Conservation (phyloP, 2,888 invertebrate species). For the Erebia ligea region DNA sequence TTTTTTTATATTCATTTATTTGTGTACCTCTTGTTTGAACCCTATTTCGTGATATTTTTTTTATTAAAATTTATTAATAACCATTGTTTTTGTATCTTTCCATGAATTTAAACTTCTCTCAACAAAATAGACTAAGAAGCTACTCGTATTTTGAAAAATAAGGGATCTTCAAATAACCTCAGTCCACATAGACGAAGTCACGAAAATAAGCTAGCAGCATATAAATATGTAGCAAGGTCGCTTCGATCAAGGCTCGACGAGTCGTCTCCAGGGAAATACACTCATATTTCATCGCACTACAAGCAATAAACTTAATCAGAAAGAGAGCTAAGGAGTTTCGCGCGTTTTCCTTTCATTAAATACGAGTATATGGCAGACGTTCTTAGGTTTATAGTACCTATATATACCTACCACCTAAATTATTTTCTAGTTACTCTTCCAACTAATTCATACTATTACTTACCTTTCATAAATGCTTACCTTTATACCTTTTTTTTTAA, state of each 20-base stretch:
- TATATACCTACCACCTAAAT: background rate
- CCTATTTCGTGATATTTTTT: too few species aligned
- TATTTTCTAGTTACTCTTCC: background rate
- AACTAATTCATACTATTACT: too few species aligned
- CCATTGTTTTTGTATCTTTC: too few species aligned
- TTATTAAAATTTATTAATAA: too few species aligned
- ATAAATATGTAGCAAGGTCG: slow-evolving; percentile 12
- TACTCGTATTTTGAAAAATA: background rate
- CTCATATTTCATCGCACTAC: slow-evolving; percentile 24
- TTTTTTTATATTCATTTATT: too few species aligned
- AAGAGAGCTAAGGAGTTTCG: slow-evolving; percentile 9
- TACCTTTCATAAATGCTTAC: too few species aligned
- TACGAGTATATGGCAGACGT: background rate
- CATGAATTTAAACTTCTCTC: too few species aligned
- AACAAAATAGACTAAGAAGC: background rate
- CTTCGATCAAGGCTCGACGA: slow-evolving; percentile 21
- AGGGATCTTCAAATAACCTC: background rate
- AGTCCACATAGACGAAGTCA: background rate
- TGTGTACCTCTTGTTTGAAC: too few species aligned
- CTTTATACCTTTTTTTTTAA: too few species aligned
- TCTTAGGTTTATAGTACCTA: too few species aligned
- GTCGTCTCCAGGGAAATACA: slow-evolving; percentile 33
- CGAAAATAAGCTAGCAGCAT: background rate
- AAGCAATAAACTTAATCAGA: slow-evolving; percentile 18
- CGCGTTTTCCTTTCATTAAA: background rate